These are phyloP conservation scores for Quadroppia sp. DNA, from an alignment of 2,888 invertebrate species.

Conservation along the genomic window DNA sequence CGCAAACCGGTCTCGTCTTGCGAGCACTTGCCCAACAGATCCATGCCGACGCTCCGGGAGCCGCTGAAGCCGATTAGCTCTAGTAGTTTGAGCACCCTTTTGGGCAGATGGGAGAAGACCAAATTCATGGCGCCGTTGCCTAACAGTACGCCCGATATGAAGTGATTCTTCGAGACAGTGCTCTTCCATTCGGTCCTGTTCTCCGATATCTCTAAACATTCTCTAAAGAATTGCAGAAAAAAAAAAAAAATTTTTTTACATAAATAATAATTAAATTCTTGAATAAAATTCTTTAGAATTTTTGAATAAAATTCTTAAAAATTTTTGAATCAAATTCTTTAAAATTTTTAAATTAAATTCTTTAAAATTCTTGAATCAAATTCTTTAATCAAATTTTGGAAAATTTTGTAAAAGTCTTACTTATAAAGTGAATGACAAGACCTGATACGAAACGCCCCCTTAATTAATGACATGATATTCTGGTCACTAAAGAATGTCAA, in stretches of 20 bases:
- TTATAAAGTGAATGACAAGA: conserved; percentile 87
- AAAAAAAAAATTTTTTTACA: neutral
- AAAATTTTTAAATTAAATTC: too few species aligned
- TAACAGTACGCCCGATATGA: conserved; percentile 82
- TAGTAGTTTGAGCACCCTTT: conserved; percentile 26
- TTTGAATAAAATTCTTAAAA: too few species aligned
- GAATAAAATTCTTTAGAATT: too few species aligned
- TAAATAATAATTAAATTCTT: too few species aligned
- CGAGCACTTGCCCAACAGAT: neutral
- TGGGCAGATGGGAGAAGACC: conserved; percentile 52
- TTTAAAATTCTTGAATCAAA: too few species aligned
- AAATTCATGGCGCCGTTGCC: conserved; percentile 91
- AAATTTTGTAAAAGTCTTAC: too few species aligned
- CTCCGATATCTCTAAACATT: conserved; percentile 74
- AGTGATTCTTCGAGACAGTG: conserved; percentile 61
- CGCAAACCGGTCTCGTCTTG: neutral
- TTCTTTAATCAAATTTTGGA: too few species aligned
- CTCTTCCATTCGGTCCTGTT: conserved; percentile 68
- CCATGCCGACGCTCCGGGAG: neutral
- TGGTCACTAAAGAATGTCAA: conserved; percentile 93
- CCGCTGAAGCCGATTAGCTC: conserved; percentile 36
- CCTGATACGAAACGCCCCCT: conserved; percentile 85
- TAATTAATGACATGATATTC: conserved; percentile 82
- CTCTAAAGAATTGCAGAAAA: conserved; percentile 57
- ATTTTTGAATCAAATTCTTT: too few species aligned